Percentiles rank a stretch among this genome's conserved stretches.
Evolutionary conservation across 2,888 invertebrate species (phyloP).

Genomic region (Ormia ochracea): DNA sequence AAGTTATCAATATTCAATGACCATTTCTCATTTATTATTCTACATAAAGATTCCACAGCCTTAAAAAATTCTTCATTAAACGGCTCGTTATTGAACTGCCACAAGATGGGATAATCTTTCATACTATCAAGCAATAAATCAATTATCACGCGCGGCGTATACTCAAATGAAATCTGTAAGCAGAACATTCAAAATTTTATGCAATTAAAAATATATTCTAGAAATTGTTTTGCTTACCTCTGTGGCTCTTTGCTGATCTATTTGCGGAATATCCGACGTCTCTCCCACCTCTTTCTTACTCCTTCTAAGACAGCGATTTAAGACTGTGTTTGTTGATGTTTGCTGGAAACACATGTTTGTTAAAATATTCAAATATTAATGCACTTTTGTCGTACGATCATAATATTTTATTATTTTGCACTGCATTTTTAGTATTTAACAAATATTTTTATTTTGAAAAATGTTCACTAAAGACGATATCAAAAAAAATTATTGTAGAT

Average conservation of each 20-base stretch:
- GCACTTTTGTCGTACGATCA: too few species aligned
- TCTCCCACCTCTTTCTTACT: not conserved
- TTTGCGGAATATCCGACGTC: not conserved
- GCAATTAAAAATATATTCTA: not conserved
- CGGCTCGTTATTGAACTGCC: conserved; percentile 21
- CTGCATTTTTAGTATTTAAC: too few species aligned
- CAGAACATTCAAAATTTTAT: not conserved
- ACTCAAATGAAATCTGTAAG: conserved; percentile 37
- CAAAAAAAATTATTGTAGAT: too few species aligned
- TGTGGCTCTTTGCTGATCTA: not conserved
- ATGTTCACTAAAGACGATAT: too few species aligned
- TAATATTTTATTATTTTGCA: too few species aligned
- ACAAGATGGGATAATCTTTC: conserved; percentile 23
- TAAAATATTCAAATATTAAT: not conserved
- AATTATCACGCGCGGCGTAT: conserved; percentile 19
- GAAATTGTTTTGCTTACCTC: conserved; percentile 3
- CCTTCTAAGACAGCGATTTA: conserved; percentile 33
- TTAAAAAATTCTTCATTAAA: conserved; percentile 23
- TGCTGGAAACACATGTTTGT: not conserved
- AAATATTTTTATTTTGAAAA: too few species aligned
- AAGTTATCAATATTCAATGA: conserved; percentile 24
- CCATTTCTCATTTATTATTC: conserved; percentile 33
- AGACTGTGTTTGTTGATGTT: not conserved
- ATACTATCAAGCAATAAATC: conserved; percentile 35
- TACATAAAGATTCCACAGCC: conserved; percentile 16